These are phyloP conservation scores for Chlamydotis undulata DNA, from an alignment of 2,113 vertebrate genomes.

Conservation along the genomic window DNA sequence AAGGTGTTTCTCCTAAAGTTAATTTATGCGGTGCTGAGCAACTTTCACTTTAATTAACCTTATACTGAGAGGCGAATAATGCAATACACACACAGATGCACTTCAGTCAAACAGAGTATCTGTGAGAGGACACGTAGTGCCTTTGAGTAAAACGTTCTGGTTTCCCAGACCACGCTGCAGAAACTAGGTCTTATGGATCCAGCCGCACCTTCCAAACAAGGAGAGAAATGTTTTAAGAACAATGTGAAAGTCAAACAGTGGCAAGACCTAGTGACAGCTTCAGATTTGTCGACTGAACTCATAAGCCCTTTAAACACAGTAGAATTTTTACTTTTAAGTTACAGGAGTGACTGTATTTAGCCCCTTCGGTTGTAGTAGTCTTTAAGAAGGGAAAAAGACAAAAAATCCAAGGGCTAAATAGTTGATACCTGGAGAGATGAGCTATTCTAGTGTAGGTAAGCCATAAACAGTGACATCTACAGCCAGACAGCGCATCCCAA, in stretches of 20 bases:
- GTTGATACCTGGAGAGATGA: not conserved
- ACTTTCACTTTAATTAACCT: not conserved
- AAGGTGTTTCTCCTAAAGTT: not conserved
- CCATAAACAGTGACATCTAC: not conserved
- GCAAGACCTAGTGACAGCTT: not conserved
- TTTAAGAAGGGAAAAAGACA: not conserved
- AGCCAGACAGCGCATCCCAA: not conserved
- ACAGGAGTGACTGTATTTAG: not conserved
- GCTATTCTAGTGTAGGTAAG: not conserved
- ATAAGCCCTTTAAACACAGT: not conserved
- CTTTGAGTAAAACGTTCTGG: not conserved
- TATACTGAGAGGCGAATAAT: not conserved
- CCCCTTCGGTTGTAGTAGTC: not conserved
- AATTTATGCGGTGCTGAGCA: not conserved
- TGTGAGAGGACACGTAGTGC: not conserved
- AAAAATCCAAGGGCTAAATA: not conserved
- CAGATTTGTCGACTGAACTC: not conserved
- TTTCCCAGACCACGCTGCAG: not conserved
- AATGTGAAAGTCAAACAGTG: not conserved
- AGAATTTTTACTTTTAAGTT: not conserved
- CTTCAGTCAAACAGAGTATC: not conserved
- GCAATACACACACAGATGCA: not conserved
- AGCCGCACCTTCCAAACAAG: not conserved
- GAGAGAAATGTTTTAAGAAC: not conserved
- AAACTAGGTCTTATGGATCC: not conserved